phyloP scores from a whole-genome alignment of 2,888 invertebrate genomes.

The Harmothoe impar region DNA sequence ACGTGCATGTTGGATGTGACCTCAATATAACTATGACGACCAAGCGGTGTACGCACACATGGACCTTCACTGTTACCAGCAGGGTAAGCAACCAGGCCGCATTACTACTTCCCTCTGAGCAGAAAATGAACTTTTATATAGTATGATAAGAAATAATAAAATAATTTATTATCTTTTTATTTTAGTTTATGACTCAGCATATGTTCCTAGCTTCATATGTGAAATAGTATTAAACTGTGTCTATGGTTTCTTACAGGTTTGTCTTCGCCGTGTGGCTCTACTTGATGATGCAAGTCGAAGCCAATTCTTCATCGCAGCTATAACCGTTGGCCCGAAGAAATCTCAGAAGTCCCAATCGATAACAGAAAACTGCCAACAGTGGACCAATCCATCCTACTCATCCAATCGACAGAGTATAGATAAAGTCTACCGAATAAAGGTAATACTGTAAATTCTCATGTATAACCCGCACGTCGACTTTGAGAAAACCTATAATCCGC shows the following conservation, averaged over 20 bases:
- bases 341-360: slow-evolving; percentile 80
- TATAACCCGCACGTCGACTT: no score
- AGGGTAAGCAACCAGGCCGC: slow-evolving; percentile 74
- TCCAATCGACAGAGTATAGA: slow-evolving; percentile 74
- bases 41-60: slow-evolving; percentile 80
- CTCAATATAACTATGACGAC: slow-evolving; percentile 83
- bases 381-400: slow-evolving; percentile 83
- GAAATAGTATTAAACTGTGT: no score
- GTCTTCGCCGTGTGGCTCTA: slow-evolving; percentile 87
- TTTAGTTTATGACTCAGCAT: no score
- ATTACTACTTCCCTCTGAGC: slow-evolving; percentile 75
- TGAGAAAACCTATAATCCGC: no score
- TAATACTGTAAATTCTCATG: background rate
- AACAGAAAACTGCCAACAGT: slow-evolving; percentile 83
- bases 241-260: slow-evolving; percentile 76
- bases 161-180: no score
- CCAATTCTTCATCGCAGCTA: slow-evolving; percentile 87
- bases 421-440: slow-evolving; percentile 82
- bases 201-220: no score
- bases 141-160: no score
- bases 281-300: slow-evolving; percentile 89
- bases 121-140: slow-evolving; percentile 54
- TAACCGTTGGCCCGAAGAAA: slow-evolving; percentile 82
- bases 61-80: slow-evolving; percentile 82
- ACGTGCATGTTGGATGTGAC: slow-evolving; percentile 85